Base-by-base conservation (phyloP, 2,888 invertebrate genomes). In the Aporophyla nigra region DNA sequence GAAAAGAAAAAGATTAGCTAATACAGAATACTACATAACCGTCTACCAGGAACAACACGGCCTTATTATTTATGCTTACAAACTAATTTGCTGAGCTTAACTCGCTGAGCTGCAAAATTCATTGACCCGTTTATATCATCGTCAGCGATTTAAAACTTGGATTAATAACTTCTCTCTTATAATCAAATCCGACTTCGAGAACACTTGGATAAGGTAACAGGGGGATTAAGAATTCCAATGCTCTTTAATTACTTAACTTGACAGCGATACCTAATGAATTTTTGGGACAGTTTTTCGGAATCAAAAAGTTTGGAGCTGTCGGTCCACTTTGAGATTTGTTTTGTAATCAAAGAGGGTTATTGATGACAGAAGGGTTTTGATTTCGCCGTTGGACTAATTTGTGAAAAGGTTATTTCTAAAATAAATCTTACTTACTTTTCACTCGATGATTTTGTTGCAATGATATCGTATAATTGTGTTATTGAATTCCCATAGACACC, bases 211-310 rank as follows among this genome's bases (percentile, higher is more conserved):
- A 86, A 79, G 80, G 72, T 82, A 81, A 75, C 88, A 86, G 89
- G 90, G 89, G 89, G 87, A 87, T 87, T 78, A 82, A 80, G 81
- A 85, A 91, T 91, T 89, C 87, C 89, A 80, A 84, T 80, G 88
- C 89, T 88, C 91, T 93, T 93, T 94, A 93, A 94, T 94, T 94
- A 93, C 92, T 91, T 90, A 91, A 92, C 87, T 93, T 86, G 90
- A 91, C 90, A 92, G 86, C 87, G 90, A 88, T 88, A 86, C 80
- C 70, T 85, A 88, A 88, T 83, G 88, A 88, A 88, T 88, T 84
- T 87, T 88, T 72, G 76, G 58, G 86, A 83, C 79, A 81, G 73
- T 85, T 84, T 76, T 79, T 76, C 74, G 58, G 68, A 83, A 84
- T 84, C 78, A 83, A 82, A 85, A 88, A 88, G 83, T 88, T 88